A percentile compares a stretch with the other conserved stretches of the same genome.
phyloP scores from a whole-genome alignment of 2,113 vertebrate species.

The Verasper variegatus region DNA sequence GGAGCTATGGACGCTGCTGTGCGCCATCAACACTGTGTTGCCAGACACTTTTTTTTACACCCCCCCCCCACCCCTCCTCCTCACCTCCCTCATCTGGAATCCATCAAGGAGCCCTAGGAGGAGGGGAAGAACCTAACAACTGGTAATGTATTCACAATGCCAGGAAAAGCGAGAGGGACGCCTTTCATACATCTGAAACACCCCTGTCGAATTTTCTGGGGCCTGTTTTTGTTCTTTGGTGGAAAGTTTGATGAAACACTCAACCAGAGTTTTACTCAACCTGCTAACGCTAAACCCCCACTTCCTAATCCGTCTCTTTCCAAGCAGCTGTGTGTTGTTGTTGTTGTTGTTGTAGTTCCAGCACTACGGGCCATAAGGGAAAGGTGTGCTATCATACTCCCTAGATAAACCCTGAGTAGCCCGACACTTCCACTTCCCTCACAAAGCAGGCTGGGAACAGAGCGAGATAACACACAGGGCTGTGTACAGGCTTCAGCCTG shows the following conservation, averaged over 20 bases:
- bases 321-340: constrained; percentile 18
- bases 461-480: constrained; percentile 63
- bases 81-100: constrained; percentile 92
- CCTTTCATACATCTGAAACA: constrained; percentile 68
- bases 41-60: constrained; percentile 86
- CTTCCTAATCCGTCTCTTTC: background rate
- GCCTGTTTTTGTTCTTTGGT: constrained; percentile 60
- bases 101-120: constrained; percentile 87
- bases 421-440: constrained; percentile 77
- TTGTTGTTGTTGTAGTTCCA: constrained; percentile 40
- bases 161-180: constrained; percentile 68
- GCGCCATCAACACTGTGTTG: constrained; percentile 88
- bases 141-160: constrained; percentile 81
- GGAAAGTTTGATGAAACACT: constrained; percentile 54
- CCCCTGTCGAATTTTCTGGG: constrained; percentile 56
- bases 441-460: constrained; percentile 65
- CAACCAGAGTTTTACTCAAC: constrained; percentile 43
- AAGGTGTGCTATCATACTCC: constrained; percentile 65
- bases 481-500: constrained; percentile 40
- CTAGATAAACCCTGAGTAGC: constrained; percentile 77
- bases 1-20: constrained; percentile 89
- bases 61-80: constrained; percentile 76
- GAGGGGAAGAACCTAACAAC: constrained; percentile 76
- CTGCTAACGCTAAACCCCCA: background rate
- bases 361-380: constrained; percentile 46